phyloP scores from a whole-genome alignment of 2,888 invertebrate species.

The Stratiomys singularior region DNA sequence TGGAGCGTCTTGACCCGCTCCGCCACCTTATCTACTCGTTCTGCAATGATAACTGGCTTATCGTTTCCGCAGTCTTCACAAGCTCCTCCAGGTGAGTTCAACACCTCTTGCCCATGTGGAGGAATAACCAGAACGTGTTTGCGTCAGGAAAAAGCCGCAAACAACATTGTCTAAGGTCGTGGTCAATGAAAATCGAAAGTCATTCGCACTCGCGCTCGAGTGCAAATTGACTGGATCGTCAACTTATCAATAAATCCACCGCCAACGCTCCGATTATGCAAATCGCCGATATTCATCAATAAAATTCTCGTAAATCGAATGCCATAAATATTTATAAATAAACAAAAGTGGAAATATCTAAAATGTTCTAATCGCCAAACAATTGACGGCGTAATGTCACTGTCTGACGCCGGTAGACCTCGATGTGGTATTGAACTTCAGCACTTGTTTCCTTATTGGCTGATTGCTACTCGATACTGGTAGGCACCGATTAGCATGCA shows the following conservation, averaged over 20 bases:
- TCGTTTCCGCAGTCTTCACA: no score
- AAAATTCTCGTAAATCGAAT: not conserved
- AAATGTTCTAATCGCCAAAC: slow-evolving; percentile 10
- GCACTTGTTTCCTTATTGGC: slow-evolving; percentile 25
- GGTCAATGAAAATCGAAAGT: slow-evolving; percentile 44
- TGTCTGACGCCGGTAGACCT: slow-evolving; percentile 31
- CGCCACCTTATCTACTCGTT: no score
- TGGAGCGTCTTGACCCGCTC: no score
- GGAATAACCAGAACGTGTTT: not conserved
- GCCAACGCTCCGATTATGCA: slow-evolving; percentile 24
- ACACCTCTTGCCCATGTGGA: not conserved
- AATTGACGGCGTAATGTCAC: not conserved
- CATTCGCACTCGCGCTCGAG: slow-evolving; percentile 5
- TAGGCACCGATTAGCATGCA: not conserved
- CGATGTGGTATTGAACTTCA: slow-evolving; percentile 40
- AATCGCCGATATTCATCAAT: not conserved
- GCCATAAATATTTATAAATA: slow-evolving; percentile 11
- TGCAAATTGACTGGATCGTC: no score
- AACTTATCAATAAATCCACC: not conserved
- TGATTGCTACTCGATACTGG: not conserved
- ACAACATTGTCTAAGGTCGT: slow-evolving; percentile 38
- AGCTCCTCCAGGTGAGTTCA: not conserved
- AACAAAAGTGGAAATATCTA: not conserved
- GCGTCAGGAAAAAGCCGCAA: not conserved
- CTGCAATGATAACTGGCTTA: no score